Evolutionary conservation across 2,797 vertebrate species (phyloP), one percentile per base, ranked within the genome.

Genomic region (Clarias fuscus): DNA sequence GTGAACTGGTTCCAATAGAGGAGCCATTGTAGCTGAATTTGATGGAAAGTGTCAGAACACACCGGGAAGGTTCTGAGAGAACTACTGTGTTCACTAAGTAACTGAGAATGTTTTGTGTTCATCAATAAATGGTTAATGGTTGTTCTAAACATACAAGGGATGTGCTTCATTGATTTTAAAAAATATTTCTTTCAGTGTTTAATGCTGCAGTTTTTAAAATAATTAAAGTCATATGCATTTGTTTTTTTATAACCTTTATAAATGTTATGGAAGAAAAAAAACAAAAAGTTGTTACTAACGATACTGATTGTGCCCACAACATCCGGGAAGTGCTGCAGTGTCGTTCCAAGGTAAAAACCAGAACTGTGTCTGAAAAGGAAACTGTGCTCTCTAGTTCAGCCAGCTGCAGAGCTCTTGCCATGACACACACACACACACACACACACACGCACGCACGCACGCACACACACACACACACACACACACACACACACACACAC

Each of bases 341-440:
- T 84, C 88, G 48, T 91, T 90, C 90, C 88, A 89, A n/a, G 77
- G 72, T 90, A 83, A 84, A 86, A 88, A 86, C 86, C 89, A 87
- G 71, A 87, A 77, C 17, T 83, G 87, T 77, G 88, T 81, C 37
- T 83, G 73, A 87, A 87, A 83, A 86, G 90, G 90, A 92, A 91
- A 76, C 83, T 65, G 30, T 83, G 86, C 84, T 82, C 85, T 88
- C 65, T 85, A 87, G 87, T 70, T 48, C 61, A 61, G 48, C 56
- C 90, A 91, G 90, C 89, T 91, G 90, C 86, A 86, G 62, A 70
- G 78, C 80, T 22, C 22, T 72, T 75, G 13, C 48, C 85, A 78
- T 64, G 58, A 48, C 48, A 48, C 48, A 48, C 48, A 48, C 48
- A 48, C 43, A 48, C 43, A 48, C 43, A 48, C 8, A 48, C 43